phyloP scores from a whole-genome alignment of 2,888 invertebrate species.

The Cabera pusaria region DNA sequence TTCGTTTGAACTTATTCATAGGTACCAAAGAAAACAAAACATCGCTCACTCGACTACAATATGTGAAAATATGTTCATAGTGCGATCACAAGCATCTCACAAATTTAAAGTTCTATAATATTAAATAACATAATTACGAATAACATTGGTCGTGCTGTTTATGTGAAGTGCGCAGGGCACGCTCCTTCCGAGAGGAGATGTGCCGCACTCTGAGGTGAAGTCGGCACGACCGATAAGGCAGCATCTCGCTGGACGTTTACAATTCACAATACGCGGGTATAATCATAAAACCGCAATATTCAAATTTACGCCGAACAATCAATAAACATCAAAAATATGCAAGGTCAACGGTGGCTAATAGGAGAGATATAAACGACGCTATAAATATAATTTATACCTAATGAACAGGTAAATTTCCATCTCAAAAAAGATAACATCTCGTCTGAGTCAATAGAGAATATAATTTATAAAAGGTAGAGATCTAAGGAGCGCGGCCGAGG shows the following conservation, averaged over 20 bases:
- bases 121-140: conserved; percentile 20
- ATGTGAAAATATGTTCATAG: conserved; percentile 21
- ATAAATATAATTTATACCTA: conserved; percentile 65
- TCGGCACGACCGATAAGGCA: conserved; percentile 19
- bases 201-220: conserved; percentile 8
- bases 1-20: conserved; percentile 15
- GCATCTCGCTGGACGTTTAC: conserved; percentile 16
- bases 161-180: conserved; percentile 5
- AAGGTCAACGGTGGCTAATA: conserved; percentile 71
- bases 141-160: conserved; percentile 20
- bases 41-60: conserved; percentile 15
- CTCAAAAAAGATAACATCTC: conserved; percentile 78
- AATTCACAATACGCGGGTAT: conserved; percentile 25
- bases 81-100: conserved; percentile 29
- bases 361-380: conserved; percentile 73
- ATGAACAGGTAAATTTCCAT: conserved; percentile 78
- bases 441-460: conserved; percentile 66
- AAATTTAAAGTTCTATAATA: conserved; percentile 20
- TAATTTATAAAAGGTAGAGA: conserved; percentile 60
- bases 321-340: conserved; percentile 76
- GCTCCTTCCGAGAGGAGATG: too few species aligned
- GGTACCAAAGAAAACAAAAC: conserved; percentile 12
- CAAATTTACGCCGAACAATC: conserved; percentile 58
- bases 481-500: conserved; percentile 36
- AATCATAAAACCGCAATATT: conserved; percentile 40